These are phyloP conservation scores for Oryzias woworae DNA, from an alignment of 2,113 vertebrate species.

Conservation along the genomic window DNA sequence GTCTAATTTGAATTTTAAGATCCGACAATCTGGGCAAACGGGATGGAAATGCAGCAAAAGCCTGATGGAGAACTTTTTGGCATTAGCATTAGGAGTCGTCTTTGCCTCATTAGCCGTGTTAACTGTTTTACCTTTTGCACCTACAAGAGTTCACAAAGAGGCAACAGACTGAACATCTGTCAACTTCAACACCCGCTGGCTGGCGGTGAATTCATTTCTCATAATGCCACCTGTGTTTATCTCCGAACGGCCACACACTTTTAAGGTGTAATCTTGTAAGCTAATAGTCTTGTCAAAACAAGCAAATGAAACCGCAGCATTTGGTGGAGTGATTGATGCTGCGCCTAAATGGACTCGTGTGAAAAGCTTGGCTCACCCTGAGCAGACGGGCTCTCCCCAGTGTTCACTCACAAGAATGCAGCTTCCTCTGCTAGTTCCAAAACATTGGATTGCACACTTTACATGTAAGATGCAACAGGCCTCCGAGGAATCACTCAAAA, in stretches of 20 bases:
- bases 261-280: constrained; percentile 32
- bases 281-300: constrained; percentile 64
- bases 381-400: constrained; percentile 58
- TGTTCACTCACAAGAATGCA: constrained; percentile 46
- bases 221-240: constrained; percentile 27
- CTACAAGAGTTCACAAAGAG: constrained; percentile 20
- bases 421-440: not conserved
- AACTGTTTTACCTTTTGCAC: constrained; percentile 26
- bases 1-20: constrained; percentile 11
- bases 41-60: not conserved
- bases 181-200: constrained; percentile 12
- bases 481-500: too few relatives aligned
- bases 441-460: constrained; percentile 5
- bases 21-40: not conserved
- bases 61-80: not conserved
- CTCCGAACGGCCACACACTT: constrained; percentile 32
- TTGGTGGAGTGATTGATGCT: constrained; percentile 28
- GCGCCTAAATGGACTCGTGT: constrained; percentile 14
- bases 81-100: constrained; percentile 1
- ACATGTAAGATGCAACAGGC: constrained; percentile 3
- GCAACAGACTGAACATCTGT: constrained; percentile 28
- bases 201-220: constrained; percentile 30
- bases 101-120: constrained; percentile 14
- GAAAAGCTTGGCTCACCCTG: constrained; percentile 48
- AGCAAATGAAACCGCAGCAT: constrained; percentile 58